phyloP scores from a whole-genome alignment of 2,113 vertebrate genomes.

The Aramus guarauna region DNA sequence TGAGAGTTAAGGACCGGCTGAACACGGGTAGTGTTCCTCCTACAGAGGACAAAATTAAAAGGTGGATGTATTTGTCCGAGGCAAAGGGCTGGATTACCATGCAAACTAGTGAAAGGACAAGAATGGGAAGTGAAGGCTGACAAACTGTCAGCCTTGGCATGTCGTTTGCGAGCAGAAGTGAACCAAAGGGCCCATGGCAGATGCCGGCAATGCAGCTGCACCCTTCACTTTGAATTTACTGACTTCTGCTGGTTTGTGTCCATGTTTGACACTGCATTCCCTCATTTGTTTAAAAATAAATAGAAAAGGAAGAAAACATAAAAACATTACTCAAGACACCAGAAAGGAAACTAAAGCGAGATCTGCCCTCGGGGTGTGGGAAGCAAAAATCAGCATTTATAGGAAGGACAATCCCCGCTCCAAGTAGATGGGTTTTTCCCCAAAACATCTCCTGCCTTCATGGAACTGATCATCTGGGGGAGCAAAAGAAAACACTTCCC shows the following conservation, averaged over 20 bases:
- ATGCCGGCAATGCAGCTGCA: not conserved
- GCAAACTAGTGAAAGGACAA: not conserved
- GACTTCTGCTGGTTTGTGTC: not conserved
- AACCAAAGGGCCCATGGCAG: not conserved
- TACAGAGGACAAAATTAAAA: not conserved
- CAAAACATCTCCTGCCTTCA: not conserved
- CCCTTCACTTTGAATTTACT: conserved; percentile 19
- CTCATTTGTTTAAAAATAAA: conserved; percentile 42
- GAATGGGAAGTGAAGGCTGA: conserved; percentile 29
- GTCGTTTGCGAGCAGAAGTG: not conserved
- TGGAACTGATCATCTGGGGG: not conserved
- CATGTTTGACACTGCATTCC: not conserved
- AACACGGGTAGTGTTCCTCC: not conserved
- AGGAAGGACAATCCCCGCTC: not conserved
- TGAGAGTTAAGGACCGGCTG: not conserved
- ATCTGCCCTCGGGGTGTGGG: not conserved
- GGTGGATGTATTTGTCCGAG: not conserved
- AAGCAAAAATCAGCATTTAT: not conserved
- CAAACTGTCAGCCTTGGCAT: not conserved
- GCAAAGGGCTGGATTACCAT: not conserved
- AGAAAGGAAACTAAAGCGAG: not conserved
- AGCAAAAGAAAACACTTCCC: not conserved
- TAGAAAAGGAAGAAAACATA: not conserved
- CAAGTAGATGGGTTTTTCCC: not conserved
- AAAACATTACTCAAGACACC: not conserved